Percentiles rank a stretch among this genome's conserved stretches.
These are phyloP conservation scores for Achlya flavicornis DNA, from an alignment of 2,888 invertebrate genomes.

Conservation along the genomic window DNA sequence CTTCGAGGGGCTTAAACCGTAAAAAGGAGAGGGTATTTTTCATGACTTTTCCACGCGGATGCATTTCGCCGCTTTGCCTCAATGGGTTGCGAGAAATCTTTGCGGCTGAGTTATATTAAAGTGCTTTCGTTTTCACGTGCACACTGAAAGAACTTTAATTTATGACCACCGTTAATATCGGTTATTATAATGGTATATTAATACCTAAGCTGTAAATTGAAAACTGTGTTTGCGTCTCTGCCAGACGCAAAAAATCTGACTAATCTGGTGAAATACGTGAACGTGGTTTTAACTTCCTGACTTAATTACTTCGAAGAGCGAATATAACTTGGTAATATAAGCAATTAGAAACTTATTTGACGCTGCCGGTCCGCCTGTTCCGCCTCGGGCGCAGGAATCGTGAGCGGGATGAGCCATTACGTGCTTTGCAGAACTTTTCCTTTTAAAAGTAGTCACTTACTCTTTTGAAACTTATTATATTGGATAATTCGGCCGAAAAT, in stretches of 20 bases:
- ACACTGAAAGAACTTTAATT: conserved; percentile 42
- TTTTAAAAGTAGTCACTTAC: conserved; percentile 82
- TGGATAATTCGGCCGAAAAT: conserved; percentile 79
- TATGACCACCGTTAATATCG: conserved; percentile 14
- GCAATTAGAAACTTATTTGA: conserved; percentile 84
- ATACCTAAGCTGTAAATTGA: not conserved
- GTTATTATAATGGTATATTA: not conserved
- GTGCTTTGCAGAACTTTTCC: conserved; percentile 81
- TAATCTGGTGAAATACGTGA: conserved; percentile 64
- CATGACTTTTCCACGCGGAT: conserved; percentile 68
- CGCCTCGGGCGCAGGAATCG: conserved; percentile 78
- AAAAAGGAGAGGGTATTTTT: conserved; percentile 65
- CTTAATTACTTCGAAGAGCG: conserved; percentile 80
- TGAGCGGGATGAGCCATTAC: conserved; percentile 83
- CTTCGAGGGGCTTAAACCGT: conserved; percentile 62
- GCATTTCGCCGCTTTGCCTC: conserved; percentile 66
- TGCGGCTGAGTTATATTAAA: conserved; percentile 59
- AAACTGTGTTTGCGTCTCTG: too few species aligned
- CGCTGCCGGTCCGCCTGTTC: conserved; percentile 79
- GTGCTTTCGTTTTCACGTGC: conserved; percentile 50
- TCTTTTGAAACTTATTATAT: conserved; percentile 81
- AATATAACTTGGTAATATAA: conserved; percentile 83
- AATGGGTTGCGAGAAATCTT: conserved; percentile 62
- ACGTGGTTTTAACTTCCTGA: conserved; percentile 74
- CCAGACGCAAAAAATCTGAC: conserved; percentile 43